Conservation (phyloP, 2,888 invertebrate species). For the Melikaiella ostensackeni region DNA sequence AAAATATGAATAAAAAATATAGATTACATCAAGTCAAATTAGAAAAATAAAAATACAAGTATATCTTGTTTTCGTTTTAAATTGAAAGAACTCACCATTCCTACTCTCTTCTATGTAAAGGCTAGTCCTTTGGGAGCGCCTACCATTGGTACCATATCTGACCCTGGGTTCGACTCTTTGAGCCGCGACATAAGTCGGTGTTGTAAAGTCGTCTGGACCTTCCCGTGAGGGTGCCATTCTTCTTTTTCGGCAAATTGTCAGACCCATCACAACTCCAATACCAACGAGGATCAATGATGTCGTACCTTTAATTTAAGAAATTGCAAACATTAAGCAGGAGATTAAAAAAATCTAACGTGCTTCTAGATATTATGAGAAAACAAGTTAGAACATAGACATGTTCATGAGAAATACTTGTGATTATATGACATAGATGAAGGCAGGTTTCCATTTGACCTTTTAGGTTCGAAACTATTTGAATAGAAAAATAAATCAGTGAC, state of each 20-base stretch:
- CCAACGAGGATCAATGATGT: constrained; percentile 72
- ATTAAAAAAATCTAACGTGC: too few relatives aligned
- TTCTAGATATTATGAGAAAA: too few relatives aligned
- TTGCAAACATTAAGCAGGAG: background rate
- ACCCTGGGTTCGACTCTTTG: constrained; percentile 72
- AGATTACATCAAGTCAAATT: background rate
- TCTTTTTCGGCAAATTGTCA: constrained; percentile 72
- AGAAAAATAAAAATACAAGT: background rate
- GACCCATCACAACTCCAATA: constrained; percentile 73
- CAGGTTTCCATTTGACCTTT: too few relatives aligned
- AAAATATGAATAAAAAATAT: background rate
- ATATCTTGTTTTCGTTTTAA: background rate
- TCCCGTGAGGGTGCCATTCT: constrained; percentile 57
- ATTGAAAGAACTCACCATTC: constrained; percentile 63
- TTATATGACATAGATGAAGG: too few relatives aligned
- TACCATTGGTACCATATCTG: constrained; percentile 68
- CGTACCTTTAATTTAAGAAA: constrained; percentile 59
- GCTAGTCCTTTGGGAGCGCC: constrained; percentile 71
- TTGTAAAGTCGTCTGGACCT: constrained; percentile 73
- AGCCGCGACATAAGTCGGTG: constrained; percentile 71
- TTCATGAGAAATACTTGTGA: too few relatives aligned
- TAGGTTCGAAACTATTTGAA: too few relatives aligned
- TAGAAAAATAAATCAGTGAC: too few relatives aligned
- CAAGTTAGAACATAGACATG: too few relatives aligned
- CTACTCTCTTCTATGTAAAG: constrained; percentile 73